A percentile compares a stretch with the other conserved stretches of the same genome.
These are phyloP conservation scores for Poecilia gillii DNA, from an alignment of 2,797 vertebrate genomes.

Conservation along the genomic window DNA sequence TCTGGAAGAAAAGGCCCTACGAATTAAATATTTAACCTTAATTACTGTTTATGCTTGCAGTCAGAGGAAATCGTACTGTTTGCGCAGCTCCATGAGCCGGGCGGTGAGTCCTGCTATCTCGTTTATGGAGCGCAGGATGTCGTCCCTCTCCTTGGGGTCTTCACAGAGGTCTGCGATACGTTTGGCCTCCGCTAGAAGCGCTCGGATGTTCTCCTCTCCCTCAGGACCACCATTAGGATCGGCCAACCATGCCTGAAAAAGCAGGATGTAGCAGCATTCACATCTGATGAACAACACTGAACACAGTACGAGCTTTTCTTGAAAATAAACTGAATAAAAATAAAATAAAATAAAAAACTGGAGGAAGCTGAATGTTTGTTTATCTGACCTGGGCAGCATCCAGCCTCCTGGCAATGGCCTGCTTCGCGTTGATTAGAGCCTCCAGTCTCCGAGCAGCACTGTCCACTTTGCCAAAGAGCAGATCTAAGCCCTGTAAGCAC, in stretches of 20 bases:
- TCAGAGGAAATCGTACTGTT: constrained; percentile 83
- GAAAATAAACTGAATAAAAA: neutral
- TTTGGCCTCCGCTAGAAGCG: constrained; percentile 91
- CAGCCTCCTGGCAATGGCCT: constrained; percentile 94
- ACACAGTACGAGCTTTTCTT: neutral
- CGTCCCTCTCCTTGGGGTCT: constrained; percentile 95
- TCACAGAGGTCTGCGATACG: constrained; percentile 95
- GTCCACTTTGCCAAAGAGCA: constrained; percentile 95
- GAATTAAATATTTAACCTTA: constrained; percentile 37
- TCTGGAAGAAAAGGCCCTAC: constrained; percentile 57
- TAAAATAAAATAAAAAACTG: neutral
- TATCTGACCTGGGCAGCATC: constrained; percentile 92
- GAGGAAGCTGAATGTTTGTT: constrained; percentile 6
- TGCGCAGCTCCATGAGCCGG: constrained; percentile 90
- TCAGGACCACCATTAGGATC: constrained; percentile 94
- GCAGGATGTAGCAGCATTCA: constrained; percentile 7
- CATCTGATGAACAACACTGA: constrained; percentile 4
- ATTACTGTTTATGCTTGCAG: constrained; percentile 1
- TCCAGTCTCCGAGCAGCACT: constrained; percentile 92
- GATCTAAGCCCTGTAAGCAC: constrained; percentile 92
- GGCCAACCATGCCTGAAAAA: constrained; percentile 91
- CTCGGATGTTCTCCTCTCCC: constrained; percentile 94
- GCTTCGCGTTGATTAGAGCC: constrained; percentile 95
- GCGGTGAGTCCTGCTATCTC: constrained; percentile 94
- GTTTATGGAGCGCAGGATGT: constrained; percentile 94